Percentiles rank a stretch among this genome's conserved stretches.
phyloP scores from a whole-genome alignment of 2,113 vertebrate genomes.

The Cynopterus brachyotis region DNA sequence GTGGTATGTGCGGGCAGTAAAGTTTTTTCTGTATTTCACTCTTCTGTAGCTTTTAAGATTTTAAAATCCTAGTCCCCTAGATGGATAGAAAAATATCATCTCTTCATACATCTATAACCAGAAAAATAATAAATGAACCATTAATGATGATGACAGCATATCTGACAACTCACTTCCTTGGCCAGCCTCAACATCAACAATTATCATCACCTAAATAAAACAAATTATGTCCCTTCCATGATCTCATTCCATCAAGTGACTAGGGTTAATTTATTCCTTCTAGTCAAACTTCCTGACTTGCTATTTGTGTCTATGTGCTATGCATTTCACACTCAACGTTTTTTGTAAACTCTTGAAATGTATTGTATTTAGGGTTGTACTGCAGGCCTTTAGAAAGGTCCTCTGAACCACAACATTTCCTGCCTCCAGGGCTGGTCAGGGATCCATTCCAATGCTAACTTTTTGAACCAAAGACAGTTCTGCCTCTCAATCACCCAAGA shows the following conservation, averaged over 20 bases:
- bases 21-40: background rate
- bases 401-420: background rate
- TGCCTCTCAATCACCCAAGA: background rate
- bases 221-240: background rate
- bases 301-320: background rate
- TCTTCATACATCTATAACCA: slow-evolving; percentile 8
- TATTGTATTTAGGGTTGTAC: background rate
- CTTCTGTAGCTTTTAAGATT: background rate
- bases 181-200: slow-evolving; percentile 26
- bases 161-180: slow-evolving; percentile 17
- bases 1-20: background rate
- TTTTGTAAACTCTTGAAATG: slow-evolving; percentile 44
- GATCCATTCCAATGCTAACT: background rate
- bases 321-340: slow-evolving; percentile 5
- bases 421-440: background rate
- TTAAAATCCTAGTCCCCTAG: background rate
- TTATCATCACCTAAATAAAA: slow-evolving; percentile 21
- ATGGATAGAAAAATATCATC: background rate
- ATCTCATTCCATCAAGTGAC: slow-evolving; percentile 52
- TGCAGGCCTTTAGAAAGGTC: background rate
- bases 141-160: background rate
- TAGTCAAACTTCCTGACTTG: slow-evolving; percentile 46
- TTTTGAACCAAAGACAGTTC: slow-evolving; percentile 16
- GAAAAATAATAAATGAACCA: background rate
- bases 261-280: slow-evolving; percentile 50